Evolutionary conservation across 2,113 vertebrate genomes (phyloP), one percentile per base, ranked within the genome.

Genomic region (Sitta europaea): DNA sequence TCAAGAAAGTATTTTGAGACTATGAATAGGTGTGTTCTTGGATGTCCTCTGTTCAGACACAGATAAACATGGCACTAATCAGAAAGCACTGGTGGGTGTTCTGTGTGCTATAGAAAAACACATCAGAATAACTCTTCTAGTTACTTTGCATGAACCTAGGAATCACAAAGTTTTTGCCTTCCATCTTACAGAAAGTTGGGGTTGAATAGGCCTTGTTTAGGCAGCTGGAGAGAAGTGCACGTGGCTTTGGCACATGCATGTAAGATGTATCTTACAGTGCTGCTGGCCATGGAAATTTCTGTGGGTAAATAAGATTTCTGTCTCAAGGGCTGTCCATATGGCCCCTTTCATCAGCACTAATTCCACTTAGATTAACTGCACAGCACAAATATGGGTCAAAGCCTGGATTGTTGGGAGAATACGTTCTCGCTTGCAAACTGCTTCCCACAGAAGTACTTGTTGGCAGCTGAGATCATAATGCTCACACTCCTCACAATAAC

Each of bases 361-460:
- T 94, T 97, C 94, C 83, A 94, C 86, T 94, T 94, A 94, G 92
- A 95, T 94, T 94, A 95, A 96, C 91, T 96, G 80, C 91, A 91
- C 86, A 84, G 83, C 59, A 86, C 2, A 5, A 94, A 94, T 94
- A 67, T 95, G 91, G 92, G 95, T 94, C 91, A 95, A 97, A 94
- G 95, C 91, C 89, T 94, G 94, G 80, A 91, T 94, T 95, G 96
- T 95, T 96, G 87, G 84, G 82, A 77, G 90, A 88, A 79, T 67
- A 63, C 54, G 28, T 90, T 94, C 78, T 36, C 0, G 22, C 75
- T 93, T 86, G 71, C 79, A 90, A 58, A 95, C 92, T 95, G 90
- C 93, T 96, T 94, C 74, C 89, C 62, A 27, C 93, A 91, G 88
- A 95, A 96, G 93, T 92, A 79, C 90, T 96, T 95, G 74, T 82